Evolutionary conservation across 2,113 vertebrate species (phyloP).

Genomic region (Etheostoma cragini): DNA sequence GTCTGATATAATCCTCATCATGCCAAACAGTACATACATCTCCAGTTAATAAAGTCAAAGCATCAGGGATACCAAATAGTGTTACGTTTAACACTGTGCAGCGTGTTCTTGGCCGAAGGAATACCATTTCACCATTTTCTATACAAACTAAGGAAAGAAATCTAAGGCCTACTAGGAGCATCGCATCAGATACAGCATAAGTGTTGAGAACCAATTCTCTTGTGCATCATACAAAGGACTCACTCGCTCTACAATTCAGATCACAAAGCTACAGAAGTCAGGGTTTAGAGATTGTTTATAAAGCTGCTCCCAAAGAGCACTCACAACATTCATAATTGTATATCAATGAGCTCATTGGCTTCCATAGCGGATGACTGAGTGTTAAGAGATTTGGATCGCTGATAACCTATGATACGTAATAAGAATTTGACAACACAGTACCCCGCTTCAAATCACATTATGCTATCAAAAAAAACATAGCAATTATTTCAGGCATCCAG

Average conservation of each 20-base stretch:
- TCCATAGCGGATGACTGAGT: slow-evolving; percentile 6
- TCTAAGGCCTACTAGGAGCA: slow-evolving; percentile 54
- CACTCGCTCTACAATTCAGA: slow-evolving; percentile 12
- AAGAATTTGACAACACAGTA: neutral
- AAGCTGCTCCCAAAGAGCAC: slow-evolving; percentile 11
- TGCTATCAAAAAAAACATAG: neutral
- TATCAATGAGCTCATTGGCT: slow-evolving; percentile 2
- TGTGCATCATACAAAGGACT: slow-evolving; percentile 34
- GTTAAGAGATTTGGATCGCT: slow-evolving; percentile 1
- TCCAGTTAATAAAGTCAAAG: slow-evolving; percentile 31
- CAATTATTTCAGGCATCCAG: slow-evolving; percentile 8
- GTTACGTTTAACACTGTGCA: slow-evolving; percentile 34
- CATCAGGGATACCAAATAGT: neutral
- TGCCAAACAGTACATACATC: slow-evolving; percentile 34
- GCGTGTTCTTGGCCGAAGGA: slow-evolving; percentile 40
- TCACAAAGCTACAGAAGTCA: slow-evolving; percentile 53
- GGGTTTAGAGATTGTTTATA: slow-evolving; percentile 25
- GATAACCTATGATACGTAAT: neutral
- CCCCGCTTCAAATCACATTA: slow-evolving; percentile 9
- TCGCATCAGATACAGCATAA: slow-evolving; percentile 54
- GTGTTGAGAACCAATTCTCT: slow-evolving; percentile 39
- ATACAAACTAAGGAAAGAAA: slow-evolving; percentile 43
- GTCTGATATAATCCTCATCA: slow-evolving; percentile 15
- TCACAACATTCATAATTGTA: slow-evolving; percentile 54
- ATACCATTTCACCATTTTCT: slow-evolving; percentile 38